These are phyloP conservation scores for Diaperis boleti DNA, from an alignment of 2,888 invertebrate species.

Conservation along the genomic window DNA sequence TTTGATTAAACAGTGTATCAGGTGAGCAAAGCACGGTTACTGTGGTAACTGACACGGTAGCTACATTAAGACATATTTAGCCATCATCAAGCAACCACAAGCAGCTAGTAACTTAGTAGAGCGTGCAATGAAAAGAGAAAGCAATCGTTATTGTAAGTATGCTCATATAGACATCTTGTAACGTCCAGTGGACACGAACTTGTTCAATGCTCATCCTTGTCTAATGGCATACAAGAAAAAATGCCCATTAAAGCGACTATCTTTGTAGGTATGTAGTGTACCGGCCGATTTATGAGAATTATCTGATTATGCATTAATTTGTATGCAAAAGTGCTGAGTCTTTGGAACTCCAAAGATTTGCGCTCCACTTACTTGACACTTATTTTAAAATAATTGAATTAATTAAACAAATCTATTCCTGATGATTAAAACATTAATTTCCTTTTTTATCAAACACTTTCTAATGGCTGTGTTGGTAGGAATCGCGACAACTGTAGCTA, in stretches of 20 bases:
- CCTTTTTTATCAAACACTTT: constrained; percentile 44
- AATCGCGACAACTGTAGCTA: constrained; percentile 16
- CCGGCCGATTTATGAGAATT: constrained; percentile 2
- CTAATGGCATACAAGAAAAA: constrained; percentile 20
- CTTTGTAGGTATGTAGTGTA: constrained; percentile 7
- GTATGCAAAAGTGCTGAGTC: constrained; percentile 16
- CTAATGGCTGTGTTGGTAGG: constrained; percentile 25
- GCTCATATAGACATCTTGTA: constrained; percentile 35
- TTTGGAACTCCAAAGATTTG: constrained; percentile 5
- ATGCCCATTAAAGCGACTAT: constrained; percentile 7
- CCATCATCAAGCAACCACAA: constrained; percentile 55
- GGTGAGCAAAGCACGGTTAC: constrained; percentile 37
- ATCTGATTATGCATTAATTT: constrained; percentile 10
- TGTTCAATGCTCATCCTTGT: constrained; percentile 33
- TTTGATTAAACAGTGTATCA: constrained; percentile 37
- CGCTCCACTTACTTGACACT: constrained; percentile 34
- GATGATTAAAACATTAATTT: constrained; percentile 42
- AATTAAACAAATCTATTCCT: constrained; percentile 27
- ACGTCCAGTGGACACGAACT: constrained; percentile 38
- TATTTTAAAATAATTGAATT: constrained; percentile 35
- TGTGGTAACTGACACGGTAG: constrained; percentile 51
- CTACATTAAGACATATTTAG: constrained; percentile 57
- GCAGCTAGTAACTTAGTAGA: constrained; percentile 55
- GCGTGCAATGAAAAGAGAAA: constrained; percentile 59
- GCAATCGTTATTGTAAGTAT: constrained; percentile 50